Evolutionary conservation across 1,140 invertebrate species (phyloP), one percentile per base, ranked within the genome.

Genomic region (Galleria mellonella): DNA sequence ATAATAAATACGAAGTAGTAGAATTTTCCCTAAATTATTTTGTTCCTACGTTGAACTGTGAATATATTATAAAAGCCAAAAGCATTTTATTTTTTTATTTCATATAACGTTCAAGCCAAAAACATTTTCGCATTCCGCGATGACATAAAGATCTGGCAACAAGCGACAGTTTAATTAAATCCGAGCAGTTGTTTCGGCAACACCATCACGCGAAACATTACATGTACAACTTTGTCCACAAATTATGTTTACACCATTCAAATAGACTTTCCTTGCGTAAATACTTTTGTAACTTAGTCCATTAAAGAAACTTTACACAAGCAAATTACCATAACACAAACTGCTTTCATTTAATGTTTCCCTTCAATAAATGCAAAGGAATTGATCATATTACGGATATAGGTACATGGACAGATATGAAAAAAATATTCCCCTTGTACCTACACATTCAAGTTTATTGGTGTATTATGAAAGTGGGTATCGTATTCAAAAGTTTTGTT

Each of bases 181-280:
- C 61, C 56, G 57, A 47, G 47, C 52, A 55, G 57, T 65, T 69
- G 68, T 72, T 67, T 62, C 51, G 55, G 46, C 43, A 47, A 63
- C 69, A 55, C 58, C 17, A 23, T 23, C 17, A 23, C 60, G 44
- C 62, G 50, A 65, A 68, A 64, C 68, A 72, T 76, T 71, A 74
- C 61, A 72, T 66, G 57, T 50, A 51, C 51, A 76, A 78, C 63
- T 76, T 78, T 64, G 43, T 62, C 70, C 64, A 72, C 72, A 81
- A 77, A 77, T 79, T 75, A 75, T 71, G 62, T 79, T 73, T 79
- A 68, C 69, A 73, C 67, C 67, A 72, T 73, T 79, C 65, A 69
- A 71, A 75, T 76, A 69, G 60, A 71, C 65, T 55, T 62, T 62
- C 42, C 55, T 66, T 71, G 68, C 63, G 56, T 72, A 71, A 66